Evolutionary conservation across 2,797 vertebrate genomes (phyloP), one percentile per base, ranked within the genome.

Genomic region (Enteromius paludinosus): DNA sequence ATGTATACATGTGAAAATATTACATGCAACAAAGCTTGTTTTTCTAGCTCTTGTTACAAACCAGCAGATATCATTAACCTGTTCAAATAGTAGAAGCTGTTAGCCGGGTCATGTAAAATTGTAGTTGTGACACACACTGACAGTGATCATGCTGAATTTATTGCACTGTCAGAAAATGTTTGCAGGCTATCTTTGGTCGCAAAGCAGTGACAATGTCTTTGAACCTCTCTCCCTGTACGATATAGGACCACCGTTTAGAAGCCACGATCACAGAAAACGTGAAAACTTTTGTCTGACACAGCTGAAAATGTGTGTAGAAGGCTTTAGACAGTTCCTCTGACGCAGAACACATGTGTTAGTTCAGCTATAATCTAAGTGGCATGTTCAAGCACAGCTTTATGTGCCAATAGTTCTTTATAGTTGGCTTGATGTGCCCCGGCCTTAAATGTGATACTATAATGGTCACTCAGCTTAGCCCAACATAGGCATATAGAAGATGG

Each of bases 391-490:
- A 7, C 23, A 61, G 12, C 25, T 62, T 62, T 62, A 28, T 30
- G 23, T 25, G 7, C 15, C 6, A 15, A 5, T 62, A 62, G 28
- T 17, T 62, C 14, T 62, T 18, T 18, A 5, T 20, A 4, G 30
- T 20, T 9, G 4, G 30, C 18, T 65, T 65, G 17, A n/a, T 23
- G 61, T 64, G 7, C 17, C 28, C 61, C 7, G 7, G 28, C 10
- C 54, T n/a, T 35, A 65, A 56, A 72, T 75, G 5, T 35, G 68
- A 71, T 45, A 71, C 28, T 54, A 47, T 1, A 70, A 70, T 17
- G 14, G 43, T 47, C 68, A 33, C 11, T n/a, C 20, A 72, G 10
- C 45, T 52, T 25, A 71, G 25, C 45, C 41, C 23, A 47, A n/a
- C 23, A 71, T 49, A 49, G 68, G 47, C n/a, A 23, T n/a, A 23